Evolutionary conservation across 2,113 vertebrate species (phyloP).

Genomic region (Archilochus colubris): DNA sequence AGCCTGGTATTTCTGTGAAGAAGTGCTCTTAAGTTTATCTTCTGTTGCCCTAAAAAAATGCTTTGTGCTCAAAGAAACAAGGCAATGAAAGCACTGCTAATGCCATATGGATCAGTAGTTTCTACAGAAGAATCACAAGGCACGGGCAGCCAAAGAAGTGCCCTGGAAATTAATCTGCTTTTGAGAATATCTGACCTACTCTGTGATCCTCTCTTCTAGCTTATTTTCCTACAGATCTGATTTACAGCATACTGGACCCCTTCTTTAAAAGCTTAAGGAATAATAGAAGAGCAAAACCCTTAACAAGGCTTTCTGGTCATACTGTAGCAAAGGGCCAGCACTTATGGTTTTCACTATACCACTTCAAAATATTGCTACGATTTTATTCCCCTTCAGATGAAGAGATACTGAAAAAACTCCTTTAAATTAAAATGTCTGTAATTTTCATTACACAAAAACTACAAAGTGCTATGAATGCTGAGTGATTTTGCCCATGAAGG

Average conservation of each 20-base stretch:
- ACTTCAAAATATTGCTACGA: neutral
- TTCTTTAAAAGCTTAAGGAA: neutral
- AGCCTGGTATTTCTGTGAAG: neutral
- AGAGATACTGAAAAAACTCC: neutral
- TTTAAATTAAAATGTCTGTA: neutral
- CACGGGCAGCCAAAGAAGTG: neutral
- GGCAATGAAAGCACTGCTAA: neutral
- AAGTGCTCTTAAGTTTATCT: neutral
- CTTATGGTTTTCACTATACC: neutral
- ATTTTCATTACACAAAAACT: neutral
- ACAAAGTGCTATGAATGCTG: neutral
- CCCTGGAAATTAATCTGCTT: neutral
- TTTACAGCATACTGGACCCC: neutral
- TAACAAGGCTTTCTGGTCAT: neutral
- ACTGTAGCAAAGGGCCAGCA: neutral
- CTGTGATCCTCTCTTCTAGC: neutral
- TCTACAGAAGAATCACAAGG: neutral
- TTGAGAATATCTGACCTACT: neutral
- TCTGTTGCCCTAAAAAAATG: neutral
- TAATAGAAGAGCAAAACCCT: neutral
- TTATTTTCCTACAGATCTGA: neutral
- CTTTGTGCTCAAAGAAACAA: neutral
- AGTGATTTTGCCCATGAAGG: neutral
- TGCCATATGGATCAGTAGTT: neutral
- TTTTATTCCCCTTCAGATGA: neutral